phyloP scores from a whole-genome alignment of 2,797 vertebrate genomes.

The Rhinoraja longicauda region DNA sequence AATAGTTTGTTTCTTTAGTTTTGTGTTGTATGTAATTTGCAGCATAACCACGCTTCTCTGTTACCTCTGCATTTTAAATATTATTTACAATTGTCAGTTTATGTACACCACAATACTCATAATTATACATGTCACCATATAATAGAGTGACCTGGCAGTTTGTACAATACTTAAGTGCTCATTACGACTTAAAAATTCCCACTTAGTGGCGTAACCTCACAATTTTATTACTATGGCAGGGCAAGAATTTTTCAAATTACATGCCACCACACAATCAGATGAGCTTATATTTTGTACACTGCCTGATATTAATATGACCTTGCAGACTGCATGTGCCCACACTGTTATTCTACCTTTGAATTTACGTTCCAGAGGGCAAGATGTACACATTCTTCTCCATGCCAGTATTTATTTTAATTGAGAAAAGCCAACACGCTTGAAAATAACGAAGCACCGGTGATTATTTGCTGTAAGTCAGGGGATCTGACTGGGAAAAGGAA shows the following conservation, averaged over 20 bases:
- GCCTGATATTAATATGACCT: not conserved
- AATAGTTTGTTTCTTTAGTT: not conserved
- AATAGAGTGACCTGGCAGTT: not conserved
- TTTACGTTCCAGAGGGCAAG: not conserved
- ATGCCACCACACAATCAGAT: not conserved
- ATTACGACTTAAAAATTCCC: not conserved
- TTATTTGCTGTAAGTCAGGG: not conserved
- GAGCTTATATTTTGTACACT: not conserved
- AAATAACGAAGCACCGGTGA: not conserved
- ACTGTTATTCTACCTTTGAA: not conserved
- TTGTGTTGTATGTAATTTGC: not conserved
- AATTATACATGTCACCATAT: not conserved
- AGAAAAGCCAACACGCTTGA: not conserved
- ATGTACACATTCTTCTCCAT: not conserved
- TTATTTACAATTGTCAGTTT: not conserved
- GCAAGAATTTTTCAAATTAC: not conserved
- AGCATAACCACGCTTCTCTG: not conserved
- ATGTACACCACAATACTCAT: not conserved
- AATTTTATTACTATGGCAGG: not conserved
- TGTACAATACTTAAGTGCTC: not conserved
- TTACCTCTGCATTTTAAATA: not conserved
- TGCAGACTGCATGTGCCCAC: not conserved
- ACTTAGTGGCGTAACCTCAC: not conserved
- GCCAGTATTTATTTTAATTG: not conserved
- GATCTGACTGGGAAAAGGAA: no score